Evolutionary conservation across 2,888 invertebrate genomes (phyloP), one percentile per base, ranked within the genome.

Genomic region (Sabatieria punctata): DNA sequence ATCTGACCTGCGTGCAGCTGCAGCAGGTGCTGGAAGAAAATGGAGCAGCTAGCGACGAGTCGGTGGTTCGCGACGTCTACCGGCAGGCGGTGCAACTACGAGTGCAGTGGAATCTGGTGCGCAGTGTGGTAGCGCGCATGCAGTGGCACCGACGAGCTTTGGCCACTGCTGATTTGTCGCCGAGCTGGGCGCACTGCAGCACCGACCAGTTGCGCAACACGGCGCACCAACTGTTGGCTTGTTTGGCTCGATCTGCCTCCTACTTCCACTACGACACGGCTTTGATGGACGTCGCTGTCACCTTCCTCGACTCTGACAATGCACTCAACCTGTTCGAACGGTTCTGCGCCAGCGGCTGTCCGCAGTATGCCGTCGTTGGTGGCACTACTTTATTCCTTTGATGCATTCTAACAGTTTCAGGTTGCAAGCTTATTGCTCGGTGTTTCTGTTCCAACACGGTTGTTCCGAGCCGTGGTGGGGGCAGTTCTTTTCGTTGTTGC

Each of bases 51-150:
- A 76, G 8, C 8, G 30, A 30, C 8, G 30, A 30, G 30, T 8
- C 8, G 30, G 8, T 82, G 59, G 65, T 83, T 37, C 78, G 79
- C 21, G 56, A 73, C 48, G 71, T 74, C 15, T 77, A 76, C 59
- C 72, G 73, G 75, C 85, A 86, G 69, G 85, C 85, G 61, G 76
- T 85, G 57, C 79, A 82, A 56, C 75, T 85, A 41, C 88, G 88
- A 68, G 80, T 83, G 54, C 88, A 89, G 67, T 68, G 86, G 46
- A 88, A 88, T 66, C 77, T 84, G 0, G 81, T 59, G 72, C 73
- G 75, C 85, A 86, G 69, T 85, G 85, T 61, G 76, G 71, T 86
- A 35, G 74, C 77, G 44, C 78, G 78, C 59, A 79, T 83, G 19
- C 75, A 85, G 66, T 72, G 75, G 50, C 75, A 71, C 1, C 59